Evolutionary conservation across 2,888 invertebrate genomes (phyloP), one percentile per base, ranked within the genome.

Genomic region (Galerucella pusilla): DNA sequence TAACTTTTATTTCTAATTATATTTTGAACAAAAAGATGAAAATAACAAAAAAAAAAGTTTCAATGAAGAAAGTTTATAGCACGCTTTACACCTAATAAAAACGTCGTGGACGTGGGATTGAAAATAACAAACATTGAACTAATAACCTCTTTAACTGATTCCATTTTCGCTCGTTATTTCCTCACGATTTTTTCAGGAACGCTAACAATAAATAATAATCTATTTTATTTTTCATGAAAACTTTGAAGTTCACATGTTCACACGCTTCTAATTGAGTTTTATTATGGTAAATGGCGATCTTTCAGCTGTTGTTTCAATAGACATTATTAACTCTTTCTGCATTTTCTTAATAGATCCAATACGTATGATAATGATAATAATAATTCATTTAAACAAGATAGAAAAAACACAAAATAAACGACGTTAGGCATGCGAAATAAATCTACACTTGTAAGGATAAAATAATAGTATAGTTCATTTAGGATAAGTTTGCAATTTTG

Each of bases 211-310:
- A 68, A 68, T 68, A 59, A n/a, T 16, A 68, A 68, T 68, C 20
- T 20, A 16, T 28, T 35, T 45, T 35, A 20, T 68, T 68, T 45
- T 59, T 10, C 46, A 45, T 35, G 4, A 71, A 52, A 9, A 9
- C 9, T 59, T 52, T 6, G 63, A 63, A 71, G 64, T 54, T 71
- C 70, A 14, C 52, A 45, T 42, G 11, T 54, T 64, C 64, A 57
- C 35, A 64, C 14, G 20, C n/a, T 52, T 61, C 52, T 63, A 64
- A 71, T 63, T 71, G 54, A 71, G 42, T 71, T 71, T 64, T 63
- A 71, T 71, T 63, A 20, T 63, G 52, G 52, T 71, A 71, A 71
- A 35, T 20, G 64, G 9, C 3, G 63, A 71, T 63, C 54, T 63
- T 71, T 64, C 54, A 71, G 54, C 35, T 52, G 20, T 42, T 68